These are phyloP conservation scores for Oasisia sp. DNA, from an alignment of 2,888 invertebrate species.

Conservation along the genomic window DNA sequence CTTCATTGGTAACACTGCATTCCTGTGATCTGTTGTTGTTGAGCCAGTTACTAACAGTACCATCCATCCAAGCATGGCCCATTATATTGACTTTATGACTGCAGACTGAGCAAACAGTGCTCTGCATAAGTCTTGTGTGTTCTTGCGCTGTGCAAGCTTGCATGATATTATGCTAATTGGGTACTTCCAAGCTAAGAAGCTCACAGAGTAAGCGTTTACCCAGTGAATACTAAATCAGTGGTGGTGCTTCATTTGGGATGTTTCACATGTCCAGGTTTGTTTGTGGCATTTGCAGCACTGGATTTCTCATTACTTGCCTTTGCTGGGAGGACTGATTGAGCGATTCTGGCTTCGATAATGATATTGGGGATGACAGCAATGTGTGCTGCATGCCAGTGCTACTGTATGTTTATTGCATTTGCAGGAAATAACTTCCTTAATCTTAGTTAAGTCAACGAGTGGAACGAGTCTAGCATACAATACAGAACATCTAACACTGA, in stretches of 20 bases:
- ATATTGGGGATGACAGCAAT: not conserved
- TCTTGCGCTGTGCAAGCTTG: not conserved
- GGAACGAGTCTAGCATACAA: constrained; percentile 2
- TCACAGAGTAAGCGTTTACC: not conserved
- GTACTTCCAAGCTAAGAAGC: not conserved
- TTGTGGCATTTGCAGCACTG: not conserved
- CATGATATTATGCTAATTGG: constrained; percentile 12
- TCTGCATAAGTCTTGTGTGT: not conserved
- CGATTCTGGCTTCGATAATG: not conserved
- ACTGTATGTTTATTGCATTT: not conserved
- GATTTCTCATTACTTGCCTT: not conserved
- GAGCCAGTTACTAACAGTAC: not conserved
- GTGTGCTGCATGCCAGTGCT: not conserved
- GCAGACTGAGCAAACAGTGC: not conserved
- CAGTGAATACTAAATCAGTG: constrained; percentile 17
- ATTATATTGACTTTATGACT: not conserved
- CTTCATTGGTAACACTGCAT: not conserved
- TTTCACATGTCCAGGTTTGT: not conserved
- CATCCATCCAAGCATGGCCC: not conserved
- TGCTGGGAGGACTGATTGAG: not conserved
- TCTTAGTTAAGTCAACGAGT: not conserved
- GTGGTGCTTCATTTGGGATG: not conserved
- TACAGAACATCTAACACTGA: not conserved
- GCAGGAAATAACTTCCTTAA: not conserved
- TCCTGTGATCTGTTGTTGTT: not conserved